These are phyloP conservation scores for Tupiocoris notatus DNA, from an alignment of 2,888 invertebrate genomes.

Conservation along the genomic window DNA sequence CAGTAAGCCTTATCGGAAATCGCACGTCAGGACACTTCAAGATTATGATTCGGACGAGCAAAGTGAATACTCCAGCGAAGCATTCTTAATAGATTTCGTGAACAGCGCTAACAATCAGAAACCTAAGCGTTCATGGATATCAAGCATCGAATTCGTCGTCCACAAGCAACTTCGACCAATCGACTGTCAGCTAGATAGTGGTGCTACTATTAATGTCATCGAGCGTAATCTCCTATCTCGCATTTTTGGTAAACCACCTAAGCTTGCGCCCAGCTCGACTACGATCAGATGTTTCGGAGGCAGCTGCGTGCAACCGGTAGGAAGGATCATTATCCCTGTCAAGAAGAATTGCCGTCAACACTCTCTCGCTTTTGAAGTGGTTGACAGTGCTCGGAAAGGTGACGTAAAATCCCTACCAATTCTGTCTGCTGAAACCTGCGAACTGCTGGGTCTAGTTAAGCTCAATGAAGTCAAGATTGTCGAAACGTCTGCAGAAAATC, in stretches of 20 bases:
- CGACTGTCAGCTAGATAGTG: too few relatives aligned
- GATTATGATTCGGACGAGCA: background rate
- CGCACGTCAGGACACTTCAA: background rate
- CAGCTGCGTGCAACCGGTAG: background rate
- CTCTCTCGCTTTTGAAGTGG: background rate
- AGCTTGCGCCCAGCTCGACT: background rate
- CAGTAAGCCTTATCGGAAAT: background rate
- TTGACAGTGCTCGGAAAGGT: too few relatives aligned
- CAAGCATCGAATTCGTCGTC: background rate
- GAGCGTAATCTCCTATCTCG: background rate
- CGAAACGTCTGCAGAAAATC: background rate
- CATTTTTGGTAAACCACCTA: background rate
- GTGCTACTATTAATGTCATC: background rate
- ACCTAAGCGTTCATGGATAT: background rate
- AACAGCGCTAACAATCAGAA: background rate
- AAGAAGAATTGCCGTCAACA: background rate
- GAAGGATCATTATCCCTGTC: background rate
- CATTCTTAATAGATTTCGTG: background rate
- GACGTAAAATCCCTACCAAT: background rate
- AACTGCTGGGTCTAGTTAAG: background rate
- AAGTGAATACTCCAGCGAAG: background rate
- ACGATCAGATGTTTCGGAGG: constrained; percentile 5
- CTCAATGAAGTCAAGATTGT: background rate
- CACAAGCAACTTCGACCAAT: background rate
- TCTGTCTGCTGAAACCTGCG: background rate